These are phyloP conservation scores for Onthophagus sagittarius DNA, from an alignment of 2,888 invertebrate genomes.

Conservation along the genomic window DNA sequence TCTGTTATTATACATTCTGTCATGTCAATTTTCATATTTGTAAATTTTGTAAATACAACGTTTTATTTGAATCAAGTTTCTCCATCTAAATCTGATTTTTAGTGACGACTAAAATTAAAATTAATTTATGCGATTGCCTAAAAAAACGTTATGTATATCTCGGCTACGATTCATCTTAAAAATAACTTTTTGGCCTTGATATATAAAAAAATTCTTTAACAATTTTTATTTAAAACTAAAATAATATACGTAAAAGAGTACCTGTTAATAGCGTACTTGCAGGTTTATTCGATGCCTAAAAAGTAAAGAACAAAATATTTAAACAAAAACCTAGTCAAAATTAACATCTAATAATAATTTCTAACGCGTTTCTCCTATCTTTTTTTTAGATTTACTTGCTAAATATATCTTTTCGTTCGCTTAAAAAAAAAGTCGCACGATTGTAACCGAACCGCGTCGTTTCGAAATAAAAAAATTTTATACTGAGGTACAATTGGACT, in stretches of 20 bases:
- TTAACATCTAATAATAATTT: background rate
- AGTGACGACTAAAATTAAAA: too few species aligned
- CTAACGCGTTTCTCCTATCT: background rate
- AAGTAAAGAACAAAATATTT: background rate
- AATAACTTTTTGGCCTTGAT: too few species aligned
- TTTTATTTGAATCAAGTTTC: too few species aligned
- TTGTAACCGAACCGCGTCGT: background rate
- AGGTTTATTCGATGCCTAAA: background rate
- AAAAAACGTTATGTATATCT: too few species aligned
- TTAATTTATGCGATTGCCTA: too few species aligned
- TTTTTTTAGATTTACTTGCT: background rate
- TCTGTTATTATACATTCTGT: too few species aligned
- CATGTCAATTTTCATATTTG: too few species aligned
- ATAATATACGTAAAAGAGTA: background rate
- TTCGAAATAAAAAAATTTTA: background rate
- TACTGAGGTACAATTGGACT: background rate
- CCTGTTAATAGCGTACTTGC: background rate
- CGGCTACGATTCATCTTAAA: too few species aligned
- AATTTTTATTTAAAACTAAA: background rate
- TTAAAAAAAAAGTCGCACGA: background rate
- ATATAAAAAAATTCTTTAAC: too few species aligned
- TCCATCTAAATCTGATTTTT: too few species aligned
- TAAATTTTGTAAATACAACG: too few species aligned
- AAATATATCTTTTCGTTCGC: background rate
- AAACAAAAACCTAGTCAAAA: background rate